Evolutionary conservation across 2,888 invertebrate species (phyloP), one percentile per base, ranked within the genome.

Genomic region (Azorinus chamasolen): DNA sequence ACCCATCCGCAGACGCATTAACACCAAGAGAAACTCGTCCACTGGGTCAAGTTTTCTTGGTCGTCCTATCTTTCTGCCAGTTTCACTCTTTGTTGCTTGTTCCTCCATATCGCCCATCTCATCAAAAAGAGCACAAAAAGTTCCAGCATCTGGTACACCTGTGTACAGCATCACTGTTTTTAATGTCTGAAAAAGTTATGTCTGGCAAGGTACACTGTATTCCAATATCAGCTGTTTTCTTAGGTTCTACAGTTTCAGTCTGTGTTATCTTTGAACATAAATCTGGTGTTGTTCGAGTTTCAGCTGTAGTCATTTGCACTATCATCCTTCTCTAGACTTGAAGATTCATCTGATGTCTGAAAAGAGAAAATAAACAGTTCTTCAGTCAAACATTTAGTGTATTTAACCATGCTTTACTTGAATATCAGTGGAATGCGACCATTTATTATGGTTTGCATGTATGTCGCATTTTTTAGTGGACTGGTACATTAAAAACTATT

Each of bases 1-100:
- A 14, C 77, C 72, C 20, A 77, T 48, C 41, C 77, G 48, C n/a
- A 77, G 48, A 1, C 77, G 20, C 76, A 72, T 72, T 5, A 66
- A 39, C 10, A 69, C 55, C 16, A 73, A 14, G 50, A 72, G 53
- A 48, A 73, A 77, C 48, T 69, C 77, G 54, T 77, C 69, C 45
- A 69, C 54, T 1, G 59, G 46, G 39, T 68, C 20, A 0, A 73
- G 48, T 6, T 18, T 43, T 46, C 57, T 43, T 22, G 64, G 72
- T 16, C 77, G 62, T 1, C 69, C 72, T 8, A 32, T 72, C n/a
- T 55, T 4, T 14, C 18, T 5, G 16, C 27, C 55, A 32, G 10
- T 18, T 20, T 22, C 46, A 4, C 4, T 37, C 20, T 45, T 43
- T 22, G n/a, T 8, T 22, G 45, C 50, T 20, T 68, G 27, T 6